These are phyloP conservation scores for Corythoichthys haematopterus DNA, from an alignment of 2,113 vertebrate genomes.

Conservation along the genomic window DNA sequence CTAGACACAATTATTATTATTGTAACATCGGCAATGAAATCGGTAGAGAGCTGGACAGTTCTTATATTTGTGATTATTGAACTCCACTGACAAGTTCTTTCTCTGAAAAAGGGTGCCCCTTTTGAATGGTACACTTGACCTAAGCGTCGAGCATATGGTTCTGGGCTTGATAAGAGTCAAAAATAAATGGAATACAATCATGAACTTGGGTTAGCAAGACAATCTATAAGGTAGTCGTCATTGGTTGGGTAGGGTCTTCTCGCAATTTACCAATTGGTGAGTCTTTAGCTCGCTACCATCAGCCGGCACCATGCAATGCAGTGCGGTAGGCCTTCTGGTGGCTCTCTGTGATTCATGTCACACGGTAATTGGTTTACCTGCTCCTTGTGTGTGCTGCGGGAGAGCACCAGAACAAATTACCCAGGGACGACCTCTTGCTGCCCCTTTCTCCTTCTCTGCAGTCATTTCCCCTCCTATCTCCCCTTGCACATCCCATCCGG, in stretches of 20 bases:
- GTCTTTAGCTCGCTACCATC: conserved; percentile 19
- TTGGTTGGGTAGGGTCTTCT: conserved; percentile 18
- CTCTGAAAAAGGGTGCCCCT: background rate
- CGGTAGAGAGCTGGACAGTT: no score
- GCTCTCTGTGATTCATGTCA: conserved; percentile 72
- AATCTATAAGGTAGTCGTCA: background rate
- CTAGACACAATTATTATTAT: no score
- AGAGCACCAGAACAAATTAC: conserved; percentile 73
- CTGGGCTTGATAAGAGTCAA: background rate
- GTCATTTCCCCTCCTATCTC: conserved; percentile 33
- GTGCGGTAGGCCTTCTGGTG: conserved; percentile 37
- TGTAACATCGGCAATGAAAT: no score
- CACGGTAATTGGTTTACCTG: conserved; percentile 73
- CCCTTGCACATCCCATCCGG: conserved; percentile 27
- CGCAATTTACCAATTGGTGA: conserved; percentile 44
- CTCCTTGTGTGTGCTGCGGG: conserved; percentile 67
- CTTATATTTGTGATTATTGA: background rate
- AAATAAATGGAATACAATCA: conserved; percentile 30
- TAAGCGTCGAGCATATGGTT: background rate
- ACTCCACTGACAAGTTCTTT: background rate
- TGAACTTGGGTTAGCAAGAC: conserved; percentile 16
- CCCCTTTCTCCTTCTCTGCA: conserved; percentile 38
- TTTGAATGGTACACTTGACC: background rate
- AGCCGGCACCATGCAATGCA: conserved; percentile 17
- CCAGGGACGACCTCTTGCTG: conserved; percentile 66